A percentile compares a stretch with the other conserved stretches of the same genome.
These are phyloP conservation scores for Bombus soroeensis DNA, from an alignment of 1,140 invertebrate species.

Conservation along the genomic window DNA sequence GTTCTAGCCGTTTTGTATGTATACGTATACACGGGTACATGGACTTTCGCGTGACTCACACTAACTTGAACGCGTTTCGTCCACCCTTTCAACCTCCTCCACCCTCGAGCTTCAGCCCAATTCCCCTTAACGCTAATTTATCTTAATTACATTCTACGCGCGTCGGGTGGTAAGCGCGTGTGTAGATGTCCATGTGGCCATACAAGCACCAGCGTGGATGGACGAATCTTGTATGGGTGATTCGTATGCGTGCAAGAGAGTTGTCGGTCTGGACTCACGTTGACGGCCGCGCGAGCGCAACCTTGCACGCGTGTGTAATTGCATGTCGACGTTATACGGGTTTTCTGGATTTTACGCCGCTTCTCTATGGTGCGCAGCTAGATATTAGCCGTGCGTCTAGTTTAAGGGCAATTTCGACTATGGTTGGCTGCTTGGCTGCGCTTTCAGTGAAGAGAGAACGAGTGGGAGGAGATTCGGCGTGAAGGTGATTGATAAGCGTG, in stretches of 20 bases:
- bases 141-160: conserved; percentile 82
- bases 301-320: conserved; percentile 19
- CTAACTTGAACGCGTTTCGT: conserved; percentile 39
- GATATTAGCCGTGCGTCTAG: conserved; percentile 21
- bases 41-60: conserved; percentile 5
- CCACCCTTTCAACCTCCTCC: conserved; percentile 62
- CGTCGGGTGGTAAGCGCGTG: conserved; percentile 68
- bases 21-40: not conserved
- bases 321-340: conserved; percentile 31
- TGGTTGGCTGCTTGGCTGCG: not conserved
- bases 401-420: conserved; percentile 33
- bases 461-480: too few species aligned
- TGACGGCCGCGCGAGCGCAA: not conserved
- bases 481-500: not conserved
- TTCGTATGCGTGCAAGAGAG: not conserved
- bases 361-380: not conserved
- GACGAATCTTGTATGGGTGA: not conserved
- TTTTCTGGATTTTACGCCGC: conserved; percentile 42
- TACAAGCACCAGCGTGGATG: not conserved
- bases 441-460: not conserved
- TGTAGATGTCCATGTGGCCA: not conserved
- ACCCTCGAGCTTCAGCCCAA: conserved; percentile 72
- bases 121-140: conserved; percentile 81
- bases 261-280: not conserved
- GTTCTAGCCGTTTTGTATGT: not conserved